Evolutionary conservation across 2,113 vertebrate genomes (phyloP).

Genomic region (Montifringilla adamsi): DNA sequence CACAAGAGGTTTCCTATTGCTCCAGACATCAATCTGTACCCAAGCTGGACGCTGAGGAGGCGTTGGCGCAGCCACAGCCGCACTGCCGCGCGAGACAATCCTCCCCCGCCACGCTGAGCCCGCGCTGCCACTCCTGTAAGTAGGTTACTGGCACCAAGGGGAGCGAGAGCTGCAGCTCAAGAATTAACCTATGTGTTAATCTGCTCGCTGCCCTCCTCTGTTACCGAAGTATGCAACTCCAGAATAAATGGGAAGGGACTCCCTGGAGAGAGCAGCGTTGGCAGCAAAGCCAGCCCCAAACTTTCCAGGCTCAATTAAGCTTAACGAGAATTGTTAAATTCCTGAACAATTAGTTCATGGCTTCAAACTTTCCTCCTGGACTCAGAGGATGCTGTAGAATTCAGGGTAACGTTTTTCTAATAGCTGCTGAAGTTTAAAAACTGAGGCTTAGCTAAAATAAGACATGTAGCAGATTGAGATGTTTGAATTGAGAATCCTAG

Average conservation of each 20-base stretch:
- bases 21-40: not conserved
- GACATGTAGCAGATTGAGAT: not conserved
- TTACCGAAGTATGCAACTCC: not conserved
- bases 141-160: not conserved
- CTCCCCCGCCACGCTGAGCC: not conserved
- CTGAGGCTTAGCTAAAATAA: not conserved
- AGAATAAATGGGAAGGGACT: not conserved
- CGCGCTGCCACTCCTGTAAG: not conserved
- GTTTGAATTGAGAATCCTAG: not conserved
- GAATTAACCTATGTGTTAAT: not conserved
- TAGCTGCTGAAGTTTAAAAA: not conserved
- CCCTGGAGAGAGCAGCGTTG: not conserved
- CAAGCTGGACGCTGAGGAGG: not conserved
- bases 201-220: not conserved
- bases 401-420: not conserved
- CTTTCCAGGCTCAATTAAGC: not conserved
- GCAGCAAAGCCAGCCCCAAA: not conserved
- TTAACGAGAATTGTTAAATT: not conserved
- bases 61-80: not conserved
- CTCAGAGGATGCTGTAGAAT: not conserved
- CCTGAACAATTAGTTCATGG: not conserved
- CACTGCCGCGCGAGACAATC: rapidly evolving
- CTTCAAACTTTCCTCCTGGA: not conserved
- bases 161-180: not conserved
- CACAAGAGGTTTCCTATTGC: not conserved